Base-by-base conservation (phyloP, 2,113 vertebrate species). In the Coregonus clupeaformis region DNA sequence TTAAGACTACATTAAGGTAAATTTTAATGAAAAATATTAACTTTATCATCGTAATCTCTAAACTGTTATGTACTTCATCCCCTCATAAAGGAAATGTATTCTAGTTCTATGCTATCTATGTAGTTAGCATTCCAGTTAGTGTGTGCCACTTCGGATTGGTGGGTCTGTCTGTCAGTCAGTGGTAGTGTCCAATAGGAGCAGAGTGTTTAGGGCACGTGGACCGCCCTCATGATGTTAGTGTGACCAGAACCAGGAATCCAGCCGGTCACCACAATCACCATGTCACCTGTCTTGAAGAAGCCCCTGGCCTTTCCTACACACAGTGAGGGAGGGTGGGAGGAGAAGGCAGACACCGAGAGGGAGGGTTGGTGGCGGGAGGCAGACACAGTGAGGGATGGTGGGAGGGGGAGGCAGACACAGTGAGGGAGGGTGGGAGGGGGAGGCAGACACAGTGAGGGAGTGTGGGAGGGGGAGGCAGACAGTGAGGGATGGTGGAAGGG, bases 181-280 rank as follows among this genome's bases (percentile, higher is more conserved):
- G 6, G 32, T 18, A 59, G 30, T n/a, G 55, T 79, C 66, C 60
- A 63, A 67, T 49, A 67, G 57, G n/a, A 5, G n/a, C 6, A 22
- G 13, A 60, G 18, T 49, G 69, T 89, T 91, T 82, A 95, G 0
- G 85, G 79, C 6, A 91, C 81, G 0, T 73, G 91, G 78, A 95
- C 90, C 20, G 94, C 95, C 68, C 94, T 90, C 96, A 97, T 97
- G 81, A 96, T 97, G 90, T 96, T 97, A 49, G 95, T 97, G 80
- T 93, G 95, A 68, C 94, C 94, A 0, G 95, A 92, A 0, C 96
- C 95, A 0, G 96, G 94, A 49, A 95, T 92, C 96, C 96, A 97
- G 73, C 96, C 96, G 0, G 95, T 97, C 87, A 97, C 88, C 72
- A 96, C 90, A 6, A 97, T 97, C 79, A 96, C 95, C 90, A 96